Evolutionary conservation across 2,888 invertebrate genomes (phyloP), one percentile per base, ranked within the genome.

Genomic region (Agrochola litura): DNA sequence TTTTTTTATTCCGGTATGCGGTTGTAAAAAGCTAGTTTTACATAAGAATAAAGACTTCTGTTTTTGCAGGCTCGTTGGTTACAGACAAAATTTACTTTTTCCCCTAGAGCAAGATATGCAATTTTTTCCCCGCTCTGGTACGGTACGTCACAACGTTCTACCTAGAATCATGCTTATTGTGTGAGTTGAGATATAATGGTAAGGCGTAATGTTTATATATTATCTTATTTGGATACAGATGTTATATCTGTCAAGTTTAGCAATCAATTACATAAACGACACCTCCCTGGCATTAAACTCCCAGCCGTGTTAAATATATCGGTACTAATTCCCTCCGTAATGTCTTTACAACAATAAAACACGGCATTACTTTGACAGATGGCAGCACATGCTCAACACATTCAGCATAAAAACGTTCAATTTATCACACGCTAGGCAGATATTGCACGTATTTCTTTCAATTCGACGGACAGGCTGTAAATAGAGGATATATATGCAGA

Each of bases 401-500:
- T 78, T 63, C 52, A 66, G 65, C 46, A 63, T 63, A 63, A 72
- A 74, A 75, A 70, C 41, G 46, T 52, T 56, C 30, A 63, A 74
- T 74, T 58, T 71, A 68, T 75, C 63, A 52, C 67, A 22, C 30
- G 74, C 52, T 81, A 67, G 71, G 56, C 73, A 52, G 43, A 70
- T 81, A 77, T 60, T 70, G 69, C 46, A 25, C 58, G 69, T 69
- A 70, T 73, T 73, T 74, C 56, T 70, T 74, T 72, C 64, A 72
- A 74, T 74, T 49, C 37, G 58, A 49, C 0, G 10, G 6, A 65
- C 19, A 30, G 22, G 12, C 66, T 49, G 19, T 66, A 66, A 66
- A 49, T 49, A 66, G 49, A 12, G 19, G 72, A 85, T 77, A 80
- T 79, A 66, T 74, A 83, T 82, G 83, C 76, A 82, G 77, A 86